Evolutionary conservation across 1,140 invertebrate genomes (phyloP).

Genomic region (Anastrepha ludens): DNA sequence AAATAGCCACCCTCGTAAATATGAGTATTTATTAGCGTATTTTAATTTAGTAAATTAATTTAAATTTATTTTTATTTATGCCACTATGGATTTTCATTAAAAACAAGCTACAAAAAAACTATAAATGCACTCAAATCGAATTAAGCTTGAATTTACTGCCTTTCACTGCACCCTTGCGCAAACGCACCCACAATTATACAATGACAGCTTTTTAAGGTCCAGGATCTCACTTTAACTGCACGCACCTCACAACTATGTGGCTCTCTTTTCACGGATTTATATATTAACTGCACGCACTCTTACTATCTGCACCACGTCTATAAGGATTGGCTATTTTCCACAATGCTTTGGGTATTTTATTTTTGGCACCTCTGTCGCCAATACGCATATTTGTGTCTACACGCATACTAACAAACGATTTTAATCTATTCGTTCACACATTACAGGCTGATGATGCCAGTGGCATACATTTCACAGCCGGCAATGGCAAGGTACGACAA

Average conservation of each 20-base stretch:
- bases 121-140: slow-evolving; percentile 14
- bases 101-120: too few relatives aligned
- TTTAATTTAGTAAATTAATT: too few relatives aligned
- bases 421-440: neutral
- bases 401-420: neutral
- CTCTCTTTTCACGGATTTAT: slow-evolving; percentile 39
- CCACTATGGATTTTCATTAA: neutral
- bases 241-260: slow-evolving; percentile 35
- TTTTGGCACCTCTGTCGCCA: neutral
- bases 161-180: neutral
- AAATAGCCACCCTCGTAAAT: too few relatives aligned
- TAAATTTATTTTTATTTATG: too few relatives aligned
- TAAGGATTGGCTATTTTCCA: slow-evolving; percentile 9
- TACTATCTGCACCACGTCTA: neutral
- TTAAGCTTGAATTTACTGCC: neutral
- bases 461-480: slow-evolving; percentile 83
- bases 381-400: neutral
- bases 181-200: neutral
- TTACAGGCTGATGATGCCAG: slow-evolving; percentile 79
- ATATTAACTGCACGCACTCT: slow-evolving; percentile 50
- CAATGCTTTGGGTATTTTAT: slow-evolving; percentile 1
- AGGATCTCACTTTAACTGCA: slow-evolving; percentile 4
- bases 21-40: too few relatives aligned
- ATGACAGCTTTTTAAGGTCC: neutral
- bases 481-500: slow-evolving; percentile 74